phyloP scores from a whole-genome alignment of 2,888 invertebrate genomes.

The Phengaris alcon region DNA sequence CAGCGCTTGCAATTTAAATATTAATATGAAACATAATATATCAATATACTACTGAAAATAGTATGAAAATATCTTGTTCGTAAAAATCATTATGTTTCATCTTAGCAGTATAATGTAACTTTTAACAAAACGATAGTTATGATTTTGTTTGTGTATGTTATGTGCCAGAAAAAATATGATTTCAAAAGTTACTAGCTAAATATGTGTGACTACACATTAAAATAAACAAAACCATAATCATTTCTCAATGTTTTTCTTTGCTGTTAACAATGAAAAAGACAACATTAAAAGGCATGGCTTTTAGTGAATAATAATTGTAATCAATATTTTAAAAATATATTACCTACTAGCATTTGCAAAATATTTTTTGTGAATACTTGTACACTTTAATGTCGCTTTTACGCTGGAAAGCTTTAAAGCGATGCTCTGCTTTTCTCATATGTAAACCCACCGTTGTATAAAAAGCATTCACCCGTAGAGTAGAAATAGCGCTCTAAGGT shows the following conservation, averaged over 20 bases:
- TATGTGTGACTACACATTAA: neutral
- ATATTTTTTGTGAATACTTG: conserved; percentile 48
- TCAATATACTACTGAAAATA: neutral
- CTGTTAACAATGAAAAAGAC: neutral
- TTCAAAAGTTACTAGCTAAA: too few relatives aligned
- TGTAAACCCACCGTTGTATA: conserved; percentile 43
- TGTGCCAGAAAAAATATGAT: too few relatives aligned
- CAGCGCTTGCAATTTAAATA: conserved; percentile 20
- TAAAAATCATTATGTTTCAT: conserved; percentile 4
- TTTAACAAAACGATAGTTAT: neutral
- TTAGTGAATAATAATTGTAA: conserved; percentile 3
- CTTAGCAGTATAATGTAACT: neutral
- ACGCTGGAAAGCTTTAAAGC: conserved; percentile 42
- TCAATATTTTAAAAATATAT: neutral
- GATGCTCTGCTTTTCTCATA: conserved; percentile 71
- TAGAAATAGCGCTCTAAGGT: conserved; percentile 31
- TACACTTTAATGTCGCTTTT: conserved; percentile 15
- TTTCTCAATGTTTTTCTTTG: neutral
- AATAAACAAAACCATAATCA: neutral
- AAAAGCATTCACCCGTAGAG: conserved; percentile 33
- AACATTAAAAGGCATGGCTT: conserved; percentile 18
- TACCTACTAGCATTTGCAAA: neutral
- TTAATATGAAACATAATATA: conserved; percentile 8
- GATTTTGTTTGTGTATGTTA: neutral
- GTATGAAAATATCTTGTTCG: neutral